Conservation (phyloP, 1,140 invertebrate species). For the Leucophenga varia region DNA sequence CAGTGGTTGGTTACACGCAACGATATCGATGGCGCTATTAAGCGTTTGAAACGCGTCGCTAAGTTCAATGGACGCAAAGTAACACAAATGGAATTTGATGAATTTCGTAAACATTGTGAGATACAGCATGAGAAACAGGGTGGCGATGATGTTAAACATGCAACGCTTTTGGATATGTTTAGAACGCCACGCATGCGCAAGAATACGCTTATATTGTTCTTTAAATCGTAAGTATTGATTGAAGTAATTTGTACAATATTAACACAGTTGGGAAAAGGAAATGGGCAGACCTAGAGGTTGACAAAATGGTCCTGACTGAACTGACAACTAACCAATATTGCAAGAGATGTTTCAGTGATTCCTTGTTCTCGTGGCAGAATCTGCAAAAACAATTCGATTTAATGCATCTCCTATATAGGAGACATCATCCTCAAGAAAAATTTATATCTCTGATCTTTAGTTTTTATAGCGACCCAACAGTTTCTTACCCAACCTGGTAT, state of each 20-base stretch:
- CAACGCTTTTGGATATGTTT: constrained; percentile 60
- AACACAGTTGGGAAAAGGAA: too few relatives aligned
- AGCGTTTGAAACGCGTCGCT: constrained; percentile 61
- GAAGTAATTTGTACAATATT: too few relatives aligned
- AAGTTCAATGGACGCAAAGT: constrained; percentile 60
- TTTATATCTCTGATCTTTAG: too few relatives aligned
- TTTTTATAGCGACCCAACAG: too few relatives aligned
- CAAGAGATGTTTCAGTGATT: too few relatives aligned
- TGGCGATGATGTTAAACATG: constrained; percentile 38
- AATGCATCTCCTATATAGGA: too few relatives aligned
- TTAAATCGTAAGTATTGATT: constrained; percentile 61
- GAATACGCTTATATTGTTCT: constrained; percentile 61
- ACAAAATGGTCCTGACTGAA: background rate
- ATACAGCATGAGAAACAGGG: constrained; percentile 47
- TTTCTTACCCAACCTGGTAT: too few relatives aligned
- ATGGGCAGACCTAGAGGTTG: too few relatives aligned
- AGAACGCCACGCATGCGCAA: constrained; percentile 60
- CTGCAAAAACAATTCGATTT: too few relatives aligned
- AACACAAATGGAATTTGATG: constrained; percentile 56
- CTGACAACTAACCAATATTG: too few relatives aligned
- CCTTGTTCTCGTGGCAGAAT: too few relatives aligned
- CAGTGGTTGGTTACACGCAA: constrained; percentile 66
- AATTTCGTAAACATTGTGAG: constrained; percentile 58
- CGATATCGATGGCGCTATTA: constrained; percentile 60
- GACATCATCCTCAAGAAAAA: too few relatives aligned